A percentile compares a stretch with the other conserved stretches of the same genome.
phyloP scores from a whole-genome alignment of 2,888 invertebrate species.

The Eupithecia abbreviata region DNA sequence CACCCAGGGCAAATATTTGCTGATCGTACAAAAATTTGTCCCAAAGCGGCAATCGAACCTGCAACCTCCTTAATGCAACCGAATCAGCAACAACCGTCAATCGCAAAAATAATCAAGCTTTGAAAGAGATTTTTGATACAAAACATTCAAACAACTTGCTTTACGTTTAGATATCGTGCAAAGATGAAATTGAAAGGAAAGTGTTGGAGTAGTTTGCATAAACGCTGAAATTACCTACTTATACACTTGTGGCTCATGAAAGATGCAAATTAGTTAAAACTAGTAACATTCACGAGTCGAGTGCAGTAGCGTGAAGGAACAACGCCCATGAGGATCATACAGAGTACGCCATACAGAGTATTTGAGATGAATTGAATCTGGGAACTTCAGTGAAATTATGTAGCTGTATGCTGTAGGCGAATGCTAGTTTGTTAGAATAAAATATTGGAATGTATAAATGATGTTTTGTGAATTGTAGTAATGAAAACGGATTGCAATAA shows the following conservation, averaged over 20 bases:
- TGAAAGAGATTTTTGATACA: neutral
- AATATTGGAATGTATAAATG: neutral
- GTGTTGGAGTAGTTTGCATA: slow-evolving; percentile 16
- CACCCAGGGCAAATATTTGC: too few relatives aligned
- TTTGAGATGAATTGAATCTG: neutral
- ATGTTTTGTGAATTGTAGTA: neutral
- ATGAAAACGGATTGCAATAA: neutral
- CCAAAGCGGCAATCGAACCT: too few relatives aligned
- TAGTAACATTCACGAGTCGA: slow-evolving; percentile 13
- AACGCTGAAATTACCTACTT: slow-evolving; percentile 4
- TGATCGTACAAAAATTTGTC: too few relatives aligned
- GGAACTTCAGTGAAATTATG: neutral
- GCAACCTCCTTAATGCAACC: too few relatives aligned
- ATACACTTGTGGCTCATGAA: slow-evolving; percentile 12
- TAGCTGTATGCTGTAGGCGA: neutral
- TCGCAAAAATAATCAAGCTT: neutral
- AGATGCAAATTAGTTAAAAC: slow-evolving; percentile 17
- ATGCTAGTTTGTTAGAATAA: neutral
- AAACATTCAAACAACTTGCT: neutral
- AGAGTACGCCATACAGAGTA: neutral
- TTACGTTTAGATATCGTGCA: slow-evolving; percentile 17
- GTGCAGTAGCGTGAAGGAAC: neutral
- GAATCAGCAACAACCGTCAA: too few relatives aligned
- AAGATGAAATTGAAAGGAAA: slow-evolving; percentile 25
- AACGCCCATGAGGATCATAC: neutral